Evolutionary conservation across 2,113 vertebrate genomes (phyloP).

Genomic region (Actinemys pallida): DNA sequence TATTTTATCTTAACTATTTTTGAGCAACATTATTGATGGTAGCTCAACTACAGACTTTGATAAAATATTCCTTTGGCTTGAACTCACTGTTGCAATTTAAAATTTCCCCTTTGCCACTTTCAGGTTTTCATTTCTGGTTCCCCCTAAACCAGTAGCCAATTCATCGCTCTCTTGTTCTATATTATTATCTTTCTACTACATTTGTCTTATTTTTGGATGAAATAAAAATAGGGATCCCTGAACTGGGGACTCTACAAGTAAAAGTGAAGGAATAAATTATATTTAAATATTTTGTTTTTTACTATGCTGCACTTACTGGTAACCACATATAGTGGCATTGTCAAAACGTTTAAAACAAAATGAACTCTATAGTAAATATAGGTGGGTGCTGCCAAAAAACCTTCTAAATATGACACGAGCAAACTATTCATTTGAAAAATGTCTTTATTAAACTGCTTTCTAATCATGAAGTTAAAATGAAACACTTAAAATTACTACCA

Average conservation of each 20-base stretch:
- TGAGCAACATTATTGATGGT: neutral
- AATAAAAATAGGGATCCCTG: neutral
- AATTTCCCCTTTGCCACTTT: neutral
- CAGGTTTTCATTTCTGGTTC: neutral
- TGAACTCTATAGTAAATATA: neutral
- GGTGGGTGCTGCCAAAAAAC: neutral
- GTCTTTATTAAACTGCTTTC: neutral
- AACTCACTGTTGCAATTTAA: neutral
- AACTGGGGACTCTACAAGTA: neutral
- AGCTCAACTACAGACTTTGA: neutral
- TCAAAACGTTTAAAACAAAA: neutral
- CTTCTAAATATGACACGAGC: neutral
- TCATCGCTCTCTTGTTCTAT: neutral
- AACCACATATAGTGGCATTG: neutral
- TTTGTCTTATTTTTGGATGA: neutral
- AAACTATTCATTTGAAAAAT: neutral
- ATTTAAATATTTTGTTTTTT: neutral
- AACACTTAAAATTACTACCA: neutral
- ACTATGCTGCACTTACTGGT: neutral
- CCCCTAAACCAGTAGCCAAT: constrained; percentile 24
- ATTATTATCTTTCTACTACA: neutral
- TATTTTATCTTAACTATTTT: neutral
- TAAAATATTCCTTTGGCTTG: neutral
- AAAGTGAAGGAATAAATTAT: neutral
- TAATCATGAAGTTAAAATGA: neutral